Evolutionary conservation across 2,888 invertebrate species (phyloP).

Genomic region (Volucella bombylans): DNA sequence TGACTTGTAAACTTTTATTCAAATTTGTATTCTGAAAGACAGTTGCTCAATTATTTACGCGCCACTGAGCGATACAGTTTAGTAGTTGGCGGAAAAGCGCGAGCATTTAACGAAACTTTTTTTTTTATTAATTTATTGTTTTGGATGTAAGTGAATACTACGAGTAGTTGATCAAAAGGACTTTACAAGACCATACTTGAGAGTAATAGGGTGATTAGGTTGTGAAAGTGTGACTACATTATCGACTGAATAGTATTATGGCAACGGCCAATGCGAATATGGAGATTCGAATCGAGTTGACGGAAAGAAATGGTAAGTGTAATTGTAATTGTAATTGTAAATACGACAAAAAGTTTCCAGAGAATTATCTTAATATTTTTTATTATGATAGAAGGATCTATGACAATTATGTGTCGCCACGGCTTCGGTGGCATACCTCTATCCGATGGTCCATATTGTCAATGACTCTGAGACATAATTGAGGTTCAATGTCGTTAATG

Average conservation of each 20-base stretch:
- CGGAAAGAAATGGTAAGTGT: conserved; percentile 36
- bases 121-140: neutral
- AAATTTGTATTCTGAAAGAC: conserved; percentile 5
- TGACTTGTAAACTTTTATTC: conserved; percentile 17
- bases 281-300: conserved; percentile 35
- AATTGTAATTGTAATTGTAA: no score
- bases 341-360: no score
- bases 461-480: no score
- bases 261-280: conserved; percentile 7
- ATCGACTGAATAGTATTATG: neutral
- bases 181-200: neutral
- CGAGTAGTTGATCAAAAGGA: neutral
- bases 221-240: neutral
- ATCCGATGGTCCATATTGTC: no score
- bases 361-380: no score
- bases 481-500: no score
- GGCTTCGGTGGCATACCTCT: no score
- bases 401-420: no score
- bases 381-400: no score
- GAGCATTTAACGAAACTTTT: neutral
- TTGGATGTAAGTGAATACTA: neutral
- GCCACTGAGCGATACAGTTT: conserved; percentile 57
- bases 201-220: neutral
- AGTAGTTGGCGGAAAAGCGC: neutral
- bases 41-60: conserved; percentile 57